phyloP scores from a whole-genome alignment of 1,140 invertebrate species.

The Hirudo medicinalis region DNA sequence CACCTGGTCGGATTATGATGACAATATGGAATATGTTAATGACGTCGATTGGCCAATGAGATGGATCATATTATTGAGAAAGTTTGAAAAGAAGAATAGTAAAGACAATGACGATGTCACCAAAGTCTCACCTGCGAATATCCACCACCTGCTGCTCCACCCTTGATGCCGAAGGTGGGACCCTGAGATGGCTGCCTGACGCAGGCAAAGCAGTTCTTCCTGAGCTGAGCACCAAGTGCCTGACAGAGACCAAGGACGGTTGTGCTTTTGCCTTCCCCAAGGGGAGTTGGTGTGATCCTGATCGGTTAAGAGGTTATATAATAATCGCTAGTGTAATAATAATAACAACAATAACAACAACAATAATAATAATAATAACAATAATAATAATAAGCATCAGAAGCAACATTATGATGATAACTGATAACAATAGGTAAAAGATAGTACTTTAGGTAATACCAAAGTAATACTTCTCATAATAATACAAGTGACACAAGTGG shows the following conservation, averaged over 20 bases:
- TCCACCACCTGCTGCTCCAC: conserved; percentile 82
- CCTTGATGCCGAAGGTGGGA: conserved; percentile 96
- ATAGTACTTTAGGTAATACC: background rate
- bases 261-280: conserved; percentile 94
- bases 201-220: conserved; percentile 79
- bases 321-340: background rate
- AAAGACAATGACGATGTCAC: background rate
- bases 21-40: conserved; percentile 10
- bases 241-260: conserved; percentile 86
- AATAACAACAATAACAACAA: no score
- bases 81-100: conserved; percentile 21
- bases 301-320: background rate
- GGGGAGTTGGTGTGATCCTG: conserved; percentile 86
- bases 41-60: background rate
- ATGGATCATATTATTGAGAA: background rate
- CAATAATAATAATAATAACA: background rate
- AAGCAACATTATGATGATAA: background rate
- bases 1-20: conserved; percentile 49
- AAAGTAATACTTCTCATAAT: no score
- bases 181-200: conserved; percentile 96
- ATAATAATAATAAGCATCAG: background rate
- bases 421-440: background rate
- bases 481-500: conserved; percentile 14
- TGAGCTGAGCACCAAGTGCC: conserved; percentile 69
- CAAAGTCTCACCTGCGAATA: conserved; percentile 49